These are phyloP conservation scores for Poecilia gillii DNA, from an alignment of 2,797 vertebrate genomes.

Conservation along the genomic window DNA sequence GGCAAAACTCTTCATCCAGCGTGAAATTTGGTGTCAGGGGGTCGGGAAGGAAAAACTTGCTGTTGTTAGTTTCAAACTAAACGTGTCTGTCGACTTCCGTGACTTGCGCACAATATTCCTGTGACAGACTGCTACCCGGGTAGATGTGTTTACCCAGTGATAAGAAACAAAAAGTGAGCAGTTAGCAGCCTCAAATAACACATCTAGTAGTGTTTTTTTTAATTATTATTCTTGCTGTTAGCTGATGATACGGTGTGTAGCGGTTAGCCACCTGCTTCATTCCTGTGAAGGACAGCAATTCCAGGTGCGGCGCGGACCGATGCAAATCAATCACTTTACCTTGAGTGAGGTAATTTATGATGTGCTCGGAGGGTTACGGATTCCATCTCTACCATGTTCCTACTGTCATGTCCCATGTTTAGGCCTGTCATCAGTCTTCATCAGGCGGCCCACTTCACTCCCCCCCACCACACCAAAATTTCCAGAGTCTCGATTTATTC, in stretches of 20 bases:
- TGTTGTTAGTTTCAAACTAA: constrained; percentile 22
- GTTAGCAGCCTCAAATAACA: constrained; percentile 35
- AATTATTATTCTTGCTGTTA: constrained; percentile 33
- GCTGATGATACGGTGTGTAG: constrained; percentile 22
- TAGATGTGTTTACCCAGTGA: constrained; percentile 17
- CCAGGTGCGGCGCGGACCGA: constrained; percentile 83
- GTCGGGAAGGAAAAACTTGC: constrained; percentile 5
- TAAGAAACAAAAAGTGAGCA: constrained; percentile 11
- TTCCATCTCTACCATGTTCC: constrained; percentile 91
- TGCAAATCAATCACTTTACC: constrained; percentile 97
- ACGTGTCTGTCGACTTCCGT: constrained; percentile 6
- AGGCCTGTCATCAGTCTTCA: constrained; percentile 96
- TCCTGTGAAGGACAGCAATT: constrained; percentile 79
- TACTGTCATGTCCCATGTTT: constrained; percentile 87
- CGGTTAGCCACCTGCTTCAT: constrained; percentile 38
- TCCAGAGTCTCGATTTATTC: constrained; percentile 92
- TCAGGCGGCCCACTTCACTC: constrained; percentile 84
- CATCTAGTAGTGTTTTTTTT: constrained; percentile 25
- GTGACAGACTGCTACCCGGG: constrained; percentile 19
- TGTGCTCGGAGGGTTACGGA: constrained; percentile 90
- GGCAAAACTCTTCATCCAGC: constrained; percentile 14
- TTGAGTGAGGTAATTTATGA: constrained; percentile 95
- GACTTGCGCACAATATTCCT: constrained; percentile 13
- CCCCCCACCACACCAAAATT: constrained; percentile 78
- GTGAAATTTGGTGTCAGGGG: constrained; percentile 12